Percentiles rank a stretch among this genome's conserved stretches.
Evolutionary conservation across 2,888 invertebrate genomes (phyloP).

Genomic region (Digitonthophagus gazella): DNA sequence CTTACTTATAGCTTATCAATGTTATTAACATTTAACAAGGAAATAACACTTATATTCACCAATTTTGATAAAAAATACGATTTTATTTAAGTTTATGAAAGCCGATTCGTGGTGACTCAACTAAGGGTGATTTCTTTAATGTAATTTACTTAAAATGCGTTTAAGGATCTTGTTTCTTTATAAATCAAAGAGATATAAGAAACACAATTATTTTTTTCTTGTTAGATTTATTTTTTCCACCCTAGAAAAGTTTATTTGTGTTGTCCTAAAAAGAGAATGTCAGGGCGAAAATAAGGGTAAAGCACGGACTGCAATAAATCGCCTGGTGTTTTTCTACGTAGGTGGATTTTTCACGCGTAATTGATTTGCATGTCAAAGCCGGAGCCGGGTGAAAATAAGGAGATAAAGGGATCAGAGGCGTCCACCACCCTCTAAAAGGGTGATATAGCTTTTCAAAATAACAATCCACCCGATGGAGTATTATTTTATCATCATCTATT

Average conservation of each 20-base stretch:
- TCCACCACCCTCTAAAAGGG: background rate
- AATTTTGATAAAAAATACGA: too few species aligned
- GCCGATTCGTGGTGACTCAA: too few species aligned
- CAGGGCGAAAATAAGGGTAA: conserved; percentile 1
- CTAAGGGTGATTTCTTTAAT: too few species aligned
- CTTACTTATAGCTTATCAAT: too few species aligned
- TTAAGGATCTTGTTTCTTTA: too few species aligned
- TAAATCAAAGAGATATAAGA: too few species aligned
- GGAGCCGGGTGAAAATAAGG: conserved; percentile 10
- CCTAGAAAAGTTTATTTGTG: background rate
- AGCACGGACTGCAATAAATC: conserved; percentile 12
- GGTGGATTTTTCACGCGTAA: conserved; percentile 16
- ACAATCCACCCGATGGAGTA: background rate
- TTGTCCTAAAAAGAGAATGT: background rate
- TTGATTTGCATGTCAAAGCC: conserved; percentile 17
- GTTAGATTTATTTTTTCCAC: background rate
- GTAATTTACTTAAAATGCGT: too few species aligned
- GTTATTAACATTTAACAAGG: too few species aligned
- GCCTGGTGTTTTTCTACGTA: conserved; percentile 11
- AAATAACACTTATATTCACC: too few species aligned
- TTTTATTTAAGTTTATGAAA: too few species aligned
- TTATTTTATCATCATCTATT: too few species aligned
- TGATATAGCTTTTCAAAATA: background rate
- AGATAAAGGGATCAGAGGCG: conserved; percentile 1
- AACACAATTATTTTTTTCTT: too few species aligned